Evolutionary conservation across 2,113 vertebrate species (phyloP), one percentile per base, ranked within the genome.

Genomic region (Emydocephalus ijimae): DNA sequence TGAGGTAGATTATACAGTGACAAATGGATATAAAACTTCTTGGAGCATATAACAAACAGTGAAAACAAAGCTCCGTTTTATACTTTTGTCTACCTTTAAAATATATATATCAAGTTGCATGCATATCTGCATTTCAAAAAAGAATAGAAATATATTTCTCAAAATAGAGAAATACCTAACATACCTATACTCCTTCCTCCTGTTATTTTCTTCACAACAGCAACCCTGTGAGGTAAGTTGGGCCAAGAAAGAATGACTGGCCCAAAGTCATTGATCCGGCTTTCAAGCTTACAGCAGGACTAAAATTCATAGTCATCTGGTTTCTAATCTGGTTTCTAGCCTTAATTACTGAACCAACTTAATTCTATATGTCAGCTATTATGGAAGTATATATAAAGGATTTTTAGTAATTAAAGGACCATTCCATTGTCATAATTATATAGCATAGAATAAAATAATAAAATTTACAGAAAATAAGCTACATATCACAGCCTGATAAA

Each of bases 381-480:
- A 93, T 29, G 1, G n/a, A 45, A 29, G 89, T 48, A 93, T 89
- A 91, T 86, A 57, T 57, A 9, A n/a, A 87, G 90, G 95, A 52
- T 94, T 88, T 90, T 69, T 59, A 39, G 93, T 64, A 92, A 1
- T 94, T 55, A 88, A 92, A 95, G 94, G 87, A 85, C 29, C 88
- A 50, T 69, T 94, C 52, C 91, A 57, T 86, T 81, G 59, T 61
- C 90, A 87, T 45, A 26, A 85, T 89, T 34, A 95, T 93, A 64
- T 89, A 91, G 96, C 21, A 23, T 85, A 64, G 26, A 64, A 64
- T 64, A 64, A 64, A 64, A 64, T n/a, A 64, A 64, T 64, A 64
- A 14, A 64, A 61, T 3, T 88, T 93, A 94, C 91, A 92, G n/a
- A 90, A 56, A 96, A 93, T 89, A 88, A 93, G 94, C 81, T 91